Evolutionary conservation across 2,888 invertebrate species (phyloP).

Genomic region (Clusia tigrina): DNA sequence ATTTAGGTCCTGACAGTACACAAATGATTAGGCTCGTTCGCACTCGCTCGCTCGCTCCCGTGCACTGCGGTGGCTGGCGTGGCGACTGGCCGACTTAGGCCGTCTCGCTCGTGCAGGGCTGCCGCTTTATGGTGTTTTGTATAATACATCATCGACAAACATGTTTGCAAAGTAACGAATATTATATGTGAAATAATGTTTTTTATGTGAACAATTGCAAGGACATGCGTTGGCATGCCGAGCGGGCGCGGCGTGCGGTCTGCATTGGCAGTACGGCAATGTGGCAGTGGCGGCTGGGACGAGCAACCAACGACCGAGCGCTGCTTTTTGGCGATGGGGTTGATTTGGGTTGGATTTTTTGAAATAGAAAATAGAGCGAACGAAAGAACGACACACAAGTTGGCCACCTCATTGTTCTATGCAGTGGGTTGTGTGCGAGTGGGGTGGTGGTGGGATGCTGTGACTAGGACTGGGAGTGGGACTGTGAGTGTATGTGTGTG

Average conservation of each 20-base stretch:
- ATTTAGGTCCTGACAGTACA: constrained; percentile 45
- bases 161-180: constrained; percentile 60
- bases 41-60: constrained; percentile 18
- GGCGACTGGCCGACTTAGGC: background rate
- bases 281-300: background rate
- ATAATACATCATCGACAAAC: constrained; percentile 63
- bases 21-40: constrained; percentile 3
- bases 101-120: constrained; percentile 57
- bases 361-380: background rate
- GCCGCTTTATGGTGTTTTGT: constrained; percentile 59
- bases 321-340: constrained; percentile 20
- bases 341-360: constrained; percentile 14
- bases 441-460: constrained; percentile 44
- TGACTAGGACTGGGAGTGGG: constrained; percentile 31
- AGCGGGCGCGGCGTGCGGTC: background rate
- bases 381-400: background rate
- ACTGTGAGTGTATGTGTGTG: constrained; percentile 15
- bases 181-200: constrained; percentile 59
- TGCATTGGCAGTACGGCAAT: no score
- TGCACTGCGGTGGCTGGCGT: constrained; percentile 9
- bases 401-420: constrained; percentile 18
- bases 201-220: constrained; percentile 58
- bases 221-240: constrained; percentile 46
- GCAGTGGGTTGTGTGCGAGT: background rate
- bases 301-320: background rate